A percentile compares a stretch with the other conserved stretches of the same genome.
These are phyloP conservation scores for Sphyrna mokarran DNA, from an alignment of 2,113 vertebrate species.

Conservation along the genomic window DNA sequence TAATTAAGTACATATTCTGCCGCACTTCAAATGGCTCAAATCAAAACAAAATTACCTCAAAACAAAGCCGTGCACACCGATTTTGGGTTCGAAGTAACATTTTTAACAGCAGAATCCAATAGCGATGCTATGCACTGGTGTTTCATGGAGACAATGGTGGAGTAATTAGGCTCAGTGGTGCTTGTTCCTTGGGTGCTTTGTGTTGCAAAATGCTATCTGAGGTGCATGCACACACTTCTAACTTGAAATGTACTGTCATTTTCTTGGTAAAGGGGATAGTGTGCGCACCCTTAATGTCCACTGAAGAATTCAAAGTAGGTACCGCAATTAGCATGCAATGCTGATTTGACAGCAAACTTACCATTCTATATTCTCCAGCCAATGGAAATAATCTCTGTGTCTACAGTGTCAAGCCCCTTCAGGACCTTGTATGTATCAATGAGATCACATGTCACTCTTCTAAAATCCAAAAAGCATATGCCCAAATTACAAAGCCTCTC, in stretches of 20 bases:
- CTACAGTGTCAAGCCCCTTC: background rate
- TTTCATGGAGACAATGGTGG: background rate
- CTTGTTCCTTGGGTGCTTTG: background rate
- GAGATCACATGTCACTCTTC: background rate
- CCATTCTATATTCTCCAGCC: background rate
- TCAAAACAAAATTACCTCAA: slow-evolving; percentile 31
- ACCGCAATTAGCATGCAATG: background rate
- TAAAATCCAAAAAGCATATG: background rate
- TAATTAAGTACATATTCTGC: slow-evolving; percentile 22
- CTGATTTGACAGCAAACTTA: background rate
- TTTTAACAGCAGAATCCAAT: background rate
- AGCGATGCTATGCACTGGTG: background rate
- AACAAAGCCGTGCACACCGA: background rate
- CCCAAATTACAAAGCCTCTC: background rate
- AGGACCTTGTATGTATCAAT: background rate
- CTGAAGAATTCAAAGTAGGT: too few species aligned
- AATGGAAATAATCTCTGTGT: background rate
- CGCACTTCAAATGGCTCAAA: background rate
- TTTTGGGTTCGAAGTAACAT: background rate
- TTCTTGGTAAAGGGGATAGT: background rate
- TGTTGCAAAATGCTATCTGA: background rate
- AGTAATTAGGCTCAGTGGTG: background rate
- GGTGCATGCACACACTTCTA: background rate
- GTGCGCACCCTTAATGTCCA: too few species aligned
- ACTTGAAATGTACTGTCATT: background rate